Evolutionary conservation across 2,888 invertebrate species (phyloP).

Genomic region (Scaptomyza polygonia): DNA sequence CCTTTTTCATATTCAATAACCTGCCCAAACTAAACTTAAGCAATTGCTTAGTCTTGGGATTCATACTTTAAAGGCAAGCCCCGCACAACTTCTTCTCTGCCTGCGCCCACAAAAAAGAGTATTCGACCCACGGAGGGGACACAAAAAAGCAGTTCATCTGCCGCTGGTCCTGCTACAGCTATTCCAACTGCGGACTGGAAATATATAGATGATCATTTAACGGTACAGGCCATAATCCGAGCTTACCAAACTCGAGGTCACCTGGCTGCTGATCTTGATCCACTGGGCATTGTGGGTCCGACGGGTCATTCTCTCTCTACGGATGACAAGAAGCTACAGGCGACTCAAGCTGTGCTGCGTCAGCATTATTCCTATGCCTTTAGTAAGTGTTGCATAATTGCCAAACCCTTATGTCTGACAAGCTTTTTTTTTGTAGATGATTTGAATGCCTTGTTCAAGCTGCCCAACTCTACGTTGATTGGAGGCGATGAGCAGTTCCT

Average conservation of each 20-base stretch:
- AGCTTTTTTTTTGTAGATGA: slow-evolving; percentile 86
- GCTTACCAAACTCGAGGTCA: slow-evolving; percentile 95
- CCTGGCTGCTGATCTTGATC: slow-evolving; percentile 91
- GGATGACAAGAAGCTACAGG: slow-evolving; percentile 55
- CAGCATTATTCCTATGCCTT: slow-evolving; percentile 64
- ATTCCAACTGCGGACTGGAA: slow-evolving; percentile 88
- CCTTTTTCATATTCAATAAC: fast-evolving
- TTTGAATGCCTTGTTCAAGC: slow-evolving; percentile 96
- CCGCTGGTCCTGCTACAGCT: neutral
- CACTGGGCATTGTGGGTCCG: slow-evolving; percentile 87
- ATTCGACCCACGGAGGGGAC: neutral
- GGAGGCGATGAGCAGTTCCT: slow-evolving; percentile 94
- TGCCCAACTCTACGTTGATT: slow-evolving; percentile 98
- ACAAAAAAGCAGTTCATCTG: neutral
- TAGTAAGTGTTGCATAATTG: slow-evolving; percentile 38
- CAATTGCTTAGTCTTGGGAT: slow-evolving; percentile 59
- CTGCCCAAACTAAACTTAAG: neutral
- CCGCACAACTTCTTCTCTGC: neutral
- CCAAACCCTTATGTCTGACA: neutral
- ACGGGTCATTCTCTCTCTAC: slow-evolving; percentile 21
- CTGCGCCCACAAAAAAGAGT: neutral
- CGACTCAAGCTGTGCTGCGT: slow-evolving; percentile 61
- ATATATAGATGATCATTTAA: slow-evolving; percentile 97
- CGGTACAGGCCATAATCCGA: slow-evolving; percentile 98
- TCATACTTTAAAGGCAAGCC: slow-evolving; percentile 51